A percentile compares a stretch with the other conserved stretches of the same genome.
Evolutionary conservation across 2,113 vertebrate genomes (phyloP).

Genomic region (Heloderma charlesbogerti): DNA sequence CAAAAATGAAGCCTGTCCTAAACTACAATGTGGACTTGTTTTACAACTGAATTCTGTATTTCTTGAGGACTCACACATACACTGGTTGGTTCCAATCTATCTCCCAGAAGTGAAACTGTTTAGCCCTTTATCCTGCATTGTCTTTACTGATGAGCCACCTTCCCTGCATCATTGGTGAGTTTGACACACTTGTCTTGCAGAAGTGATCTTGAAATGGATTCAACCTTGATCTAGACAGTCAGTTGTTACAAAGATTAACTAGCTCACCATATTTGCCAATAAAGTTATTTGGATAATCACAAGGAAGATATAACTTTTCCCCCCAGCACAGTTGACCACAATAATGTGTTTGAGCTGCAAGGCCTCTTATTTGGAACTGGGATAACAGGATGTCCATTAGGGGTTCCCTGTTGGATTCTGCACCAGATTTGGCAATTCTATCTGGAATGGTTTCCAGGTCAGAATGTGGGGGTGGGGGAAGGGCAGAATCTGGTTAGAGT

Average conservation of each 20-base stretch:
- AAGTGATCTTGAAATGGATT: neutral
- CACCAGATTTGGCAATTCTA: no score
- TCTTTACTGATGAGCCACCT: neutral
- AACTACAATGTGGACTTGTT: neutral
- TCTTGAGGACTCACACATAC: no score
- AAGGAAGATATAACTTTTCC: no score
- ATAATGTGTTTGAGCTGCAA: neutral
- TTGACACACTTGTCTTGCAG: neutral
- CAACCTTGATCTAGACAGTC: neutral
- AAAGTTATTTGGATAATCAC: neutral
- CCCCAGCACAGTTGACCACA: no score
- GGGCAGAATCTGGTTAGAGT: no score
- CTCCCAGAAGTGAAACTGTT: neutral
- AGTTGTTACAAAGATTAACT: neutral
- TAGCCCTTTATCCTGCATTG: neutral
- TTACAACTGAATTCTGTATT: neutral
- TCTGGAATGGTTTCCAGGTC: no score
- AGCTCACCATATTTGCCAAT: neutral
- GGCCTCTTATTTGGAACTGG: neutral
- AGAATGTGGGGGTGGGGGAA: no score
- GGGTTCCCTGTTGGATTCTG: no score
- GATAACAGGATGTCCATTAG: neutral
- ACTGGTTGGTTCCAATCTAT: neutral
- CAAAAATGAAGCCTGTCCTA: slow-evolving; percentile 4
- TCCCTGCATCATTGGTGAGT: neutral